Percentiles rank a stretch among this genome's conserved stretches.
These are phyloP conservation scores for Remorina albescens DNA, from an alignment of 2,797 vertebrate genomes.

Conservation along the genomic window DNA sequence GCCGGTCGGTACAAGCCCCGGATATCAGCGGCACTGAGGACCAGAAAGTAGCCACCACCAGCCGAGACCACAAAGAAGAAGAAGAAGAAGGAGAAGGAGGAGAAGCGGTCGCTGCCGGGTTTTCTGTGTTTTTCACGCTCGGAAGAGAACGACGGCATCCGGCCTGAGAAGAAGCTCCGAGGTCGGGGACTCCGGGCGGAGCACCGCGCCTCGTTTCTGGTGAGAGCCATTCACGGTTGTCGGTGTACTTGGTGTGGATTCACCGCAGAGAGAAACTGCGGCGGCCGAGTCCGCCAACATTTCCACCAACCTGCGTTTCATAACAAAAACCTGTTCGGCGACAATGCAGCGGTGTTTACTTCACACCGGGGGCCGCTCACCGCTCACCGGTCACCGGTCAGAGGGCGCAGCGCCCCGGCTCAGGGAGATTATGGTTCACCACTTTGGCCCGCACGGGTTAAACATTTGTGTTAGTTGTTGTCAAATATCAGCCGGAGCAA, in stretches of 20 bases:
- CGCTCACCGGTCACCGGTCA: constrained; percentile 35
- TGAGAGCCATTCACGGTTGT: constrained; percentile 54
- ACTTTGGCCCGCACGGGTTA: not conserved
- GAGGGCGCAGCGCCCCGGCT: not conserved
- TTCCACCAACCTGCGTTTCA: not conserved
- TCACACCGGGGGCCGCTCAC: constrained; percentile 33
- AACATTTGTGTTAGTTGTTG: constrained; percentile 22
- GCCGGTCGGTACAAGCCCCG: constrained; percentile 28
- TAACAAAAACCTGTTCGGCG: constrained; percentile 36
- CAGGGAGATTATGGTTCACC: not conserved
- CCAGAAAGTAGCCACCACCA: constrained; percentile 55
- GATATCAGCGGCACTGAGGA: constrained; percentile 63
- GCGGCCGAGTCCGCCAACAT: no score
- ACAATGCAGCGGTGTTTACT: constrained; percentile 64
- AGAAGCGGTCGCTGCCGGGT: constrained; percentile 19
- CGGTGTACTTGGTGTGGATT: constrained; percentile 15
- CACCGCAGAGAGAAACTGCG: not conserved
- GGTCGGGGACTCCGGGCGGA: constrained; percentile 82
- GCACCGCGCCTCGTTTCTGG: constrained; percentile 80
- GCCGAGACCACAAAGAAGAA: constrained; percentile 66
- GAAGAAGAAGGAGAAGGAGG: not conserved
- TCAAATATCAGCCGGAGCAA: not conserved
- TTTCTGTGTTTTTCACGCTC: constrained; percentile 49
- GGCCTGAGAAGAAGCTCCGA: constrained; percentile 82
- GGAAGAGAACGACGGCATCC: constrained; percentile 81